phyloP scores from a whole-genome alignment of 2,113 vertebrate genomes.

The Cricetomys ansorgei region DNA sequence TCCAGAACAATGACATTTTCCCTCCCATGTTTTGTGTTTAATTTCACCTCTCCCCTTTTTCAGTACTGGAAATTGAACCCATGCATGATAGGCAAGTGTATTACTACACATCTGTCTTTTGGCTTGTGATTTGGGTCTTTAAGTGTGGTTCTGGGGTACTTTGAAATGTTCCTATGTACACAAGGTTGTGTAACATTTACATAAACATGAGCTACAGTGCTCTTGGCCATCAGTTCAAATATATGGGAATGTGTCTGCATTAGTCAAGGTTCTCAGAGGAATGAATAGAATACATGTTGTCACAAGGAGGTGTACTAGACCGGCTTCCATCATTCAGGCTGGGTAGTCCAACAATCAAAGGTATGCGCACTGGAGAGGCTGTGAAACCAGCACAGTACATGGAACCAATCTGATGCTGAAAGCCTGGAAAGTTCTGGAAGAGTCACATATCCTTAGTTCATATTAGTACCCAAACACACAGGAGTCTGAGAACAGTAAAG shows the following conservation, averaged over 20 bases:
- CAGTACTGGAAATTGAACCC: not conserved
- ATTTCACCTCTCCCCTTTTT: not conserved
- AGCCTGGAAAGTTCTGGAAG: not conserved
- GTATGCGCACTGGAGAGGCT: not conserved
- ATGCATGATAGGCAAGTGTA: not conserved
- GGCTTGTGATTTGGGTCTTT: not conserved
- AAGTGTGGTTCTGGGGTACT: not conserved
- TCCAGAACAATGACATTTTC: not conserved
- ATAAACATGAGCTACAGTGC: not conserved
- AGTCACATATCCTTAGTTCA: not conserved
- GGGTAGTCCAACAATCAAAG: not conserved
- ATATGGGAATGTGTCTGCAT: not conserved
- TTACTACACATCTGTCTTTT: not conserved
- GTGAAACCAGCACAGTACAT: not conserved
- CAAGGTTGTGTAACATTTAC: not conserved
- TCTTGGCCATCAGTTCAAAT: not conserved
- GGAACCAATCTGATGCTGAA: not conserved
- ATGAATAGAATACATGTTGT: not conserved
- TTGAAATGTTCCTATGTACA: not conserved
- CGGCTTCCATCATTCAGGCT: not conserved
- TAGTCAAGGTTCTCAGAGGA: not conserved
- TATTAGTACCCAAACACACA: not conserved
- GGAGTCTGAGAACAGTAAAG: not conserved
- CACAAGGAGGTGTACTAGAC: not conserved
- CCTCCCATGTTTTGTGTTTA: not conserved